Evolutionary conservation across 2,888 invertebrate species (phyloP).

Genomic region (Hypolimnas misippus): DNA sequence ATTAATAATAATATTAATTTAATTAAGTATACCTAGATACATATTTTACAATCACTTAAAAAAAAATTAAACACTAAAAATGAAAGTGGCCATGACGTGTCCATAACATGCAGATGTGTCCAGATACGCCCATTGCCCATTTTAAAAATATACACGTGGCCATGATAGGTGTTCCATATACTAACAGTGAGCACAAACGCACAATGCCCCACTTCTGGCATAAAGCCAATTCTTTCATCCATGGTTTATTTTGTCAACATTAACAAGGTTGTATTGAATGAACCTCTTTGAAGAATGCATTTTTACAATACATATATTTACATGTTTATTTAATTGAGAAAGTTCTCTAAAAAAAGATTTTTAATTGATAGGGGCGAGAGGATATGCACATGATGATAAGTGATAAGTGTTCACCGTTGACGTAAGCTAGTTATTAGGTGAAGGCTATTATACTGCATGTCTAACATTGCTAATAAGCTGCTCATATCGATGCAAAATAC

Average conservation of each 20-base stretch:
- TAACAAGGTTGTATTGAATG: slow-evolving; percentile 66
- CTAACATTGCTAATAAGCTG: not conserved
- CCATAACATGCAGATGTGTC: slow-evolving; percentile 1
- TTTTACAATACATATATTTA: slow-evolving; percentile 25
- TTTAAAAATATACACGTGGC: slow-evolving; percentile 16
- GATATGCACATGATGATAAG: not conserved
- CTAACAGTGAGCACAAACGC: slow-evolving; percentile 30
- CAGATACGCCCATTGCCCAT: slow-evolving; percentile 17
- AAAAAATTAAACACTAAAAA: not conserved
- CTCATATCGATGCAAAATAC: not conserved
- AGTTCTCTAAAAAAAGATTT: not conserved
- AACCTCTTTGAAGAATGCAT: slow-evolving; percentile 48
- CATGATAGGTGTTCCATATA: slow-evolving; percentile 43
- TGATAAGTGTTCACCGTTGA: not conserved
- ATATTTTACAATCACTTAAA: not conserved
- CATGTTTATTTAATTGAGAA: slow-evolving; percentile 11
- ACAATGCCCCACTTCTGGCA: slow-evolving; percentile 56
- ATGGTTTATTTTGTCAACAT: slow-evolving; percentile 65
- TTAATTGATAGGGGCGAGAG: not conserved
- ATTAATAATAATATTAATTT: too few species aligned
- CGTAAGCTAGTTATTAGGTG: not conserved
- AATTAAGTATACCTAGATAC: too few species aligned
- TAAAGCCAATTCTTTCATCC: slow-evolving; percentile 61
- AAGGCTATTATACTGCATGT: not conserved
- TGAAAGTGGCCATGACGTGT: not conserved